Evolutionary conservation across 2,888 invertebrate genomes (phyloP).

Genomic region (Lymantria dispar): DNA sequence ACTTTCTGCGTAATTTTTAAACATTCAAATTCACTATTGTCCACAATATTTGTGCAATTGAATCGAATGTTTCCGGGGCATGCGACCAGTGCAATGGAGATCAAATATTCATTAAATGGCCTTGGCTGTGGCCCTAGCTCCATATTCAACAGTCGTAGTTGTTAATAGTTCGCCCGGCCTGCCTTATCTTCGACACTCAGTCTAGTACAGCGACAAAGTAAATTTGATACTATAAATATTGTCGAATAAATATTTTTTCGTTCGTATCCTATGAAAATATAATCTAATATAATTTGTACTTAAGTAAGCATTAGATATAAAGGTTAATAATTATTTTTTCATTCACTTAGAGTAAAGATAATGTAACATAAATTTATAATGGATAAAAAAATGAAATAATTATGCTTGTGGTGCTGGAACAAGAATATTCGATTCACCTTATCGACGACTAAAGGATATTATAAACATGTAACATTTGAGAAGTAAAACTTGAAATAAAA

Average conservation of each 20-base stretch:
- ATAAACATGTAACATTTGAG: too few species aligned
- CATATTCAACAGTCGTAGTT: slow-evolving; percentile 68
- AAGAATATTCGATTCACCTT: too few species aligned
- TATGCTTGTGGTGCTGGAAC: too few species aligned
- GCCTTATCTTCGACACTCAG: slow-evolving; percentile 69
- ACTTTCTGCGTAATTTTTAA: too few species aligned
- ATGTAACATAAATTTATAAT: too few species aligned
- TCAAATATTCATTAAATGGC: slow-evolving; percentile 74
- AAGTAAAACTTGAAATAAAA: too few species aligned
- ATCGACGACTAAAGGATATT: too few species aligned
- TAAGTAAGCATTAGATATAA: too few species aligned
- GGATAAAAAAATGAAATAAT: too few species aligned
- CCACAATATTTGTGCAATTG: slow-evolving; percentile 46
- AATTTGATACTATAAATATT: slow-evolving; percentile 46
- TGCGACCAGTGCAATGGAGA: slow-evolving; percentile 52
- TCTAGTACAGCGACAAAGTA: slow-evolving; percentile 38
- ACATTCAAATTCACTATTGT: slow-evolving; percentile 15
- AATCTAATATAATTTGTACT: too few species aligned
- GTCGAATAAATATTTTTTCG: background rate
- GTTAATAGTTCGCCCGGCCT: slow-evolving; percentile 67
- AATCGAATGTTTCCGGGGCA: slow-evolving; percentile 54
- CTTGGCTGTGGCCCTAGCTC: slow-evolving; percentile 48
- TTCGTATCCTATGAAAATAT: background rate
- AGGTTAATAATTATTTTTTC: too few species aligned
- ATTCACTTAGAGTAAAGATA: too few species aligned